Conservation (phyloP, 1,140 invertebrate species). For the Nilaparvata lugens region DNA sequence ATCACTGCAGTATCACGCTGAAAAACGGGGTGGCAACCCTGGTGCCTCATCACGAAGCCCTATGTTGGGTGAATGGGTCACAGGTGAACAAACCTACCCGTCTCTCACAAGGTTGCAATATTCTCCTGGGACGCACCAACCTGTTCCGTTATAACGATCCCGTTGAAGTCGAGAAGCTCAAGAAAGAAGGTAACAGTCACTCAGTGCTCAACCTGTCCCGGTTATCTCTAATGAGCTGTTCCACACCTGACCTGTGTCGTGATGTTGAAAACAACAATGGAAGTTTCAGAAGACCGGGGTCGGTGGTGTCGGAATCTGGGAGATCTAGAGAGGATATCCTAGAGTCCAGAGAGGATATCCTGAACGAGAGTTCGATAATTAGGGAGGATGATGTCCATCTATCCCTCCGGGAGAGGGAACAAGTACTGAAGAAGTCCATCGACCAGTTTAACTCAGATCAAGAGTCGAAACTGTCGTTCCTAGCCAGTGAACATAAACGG, state of each 20-base stretch:
- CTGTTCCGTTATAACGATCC: conserved; percentile 93
- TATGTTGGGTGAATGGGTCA: conserved; percentile 78
- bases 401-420: too few species aligned
- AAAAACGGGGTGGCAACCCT: conserved; percentile 65
- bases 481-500: too few species aligned
- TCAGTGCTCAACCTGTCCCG: conserved; percentile 62
- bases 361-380: too few species aligned
- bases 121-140: conserved; percentile 77
- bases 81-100: conserved; percentile 60
- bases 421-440: too few species aligned
- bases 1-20: conserved; percentile 74
- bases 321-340: too few species aligned
- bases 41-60: conserved; percentile 54
- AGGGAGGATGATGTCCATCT: too few species aligned
- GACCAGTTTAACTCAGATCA: too few species aligned
- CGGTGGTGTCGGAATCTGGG: too few species aligned
- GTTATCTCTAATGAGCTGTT: conserved; percentile 75
- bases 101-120: conserved; percentile 72
- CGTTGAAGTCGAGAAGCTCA: conserved; percentile 74
- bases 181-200: conserved; percentile 49
- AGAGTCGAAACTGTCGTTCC: too few species aligned
- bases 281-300: too few species aligned
- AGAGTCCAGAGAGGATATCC: too few species aligned
- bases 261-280: conserved; percentile 56
- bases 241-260: conserved; percentile 68